Evolutionary conservation across 2,888 invertebrate species (phyloP), one percentile per base, ranked within the genome.

Genomic region (Trisateles emortualis): DNA sequence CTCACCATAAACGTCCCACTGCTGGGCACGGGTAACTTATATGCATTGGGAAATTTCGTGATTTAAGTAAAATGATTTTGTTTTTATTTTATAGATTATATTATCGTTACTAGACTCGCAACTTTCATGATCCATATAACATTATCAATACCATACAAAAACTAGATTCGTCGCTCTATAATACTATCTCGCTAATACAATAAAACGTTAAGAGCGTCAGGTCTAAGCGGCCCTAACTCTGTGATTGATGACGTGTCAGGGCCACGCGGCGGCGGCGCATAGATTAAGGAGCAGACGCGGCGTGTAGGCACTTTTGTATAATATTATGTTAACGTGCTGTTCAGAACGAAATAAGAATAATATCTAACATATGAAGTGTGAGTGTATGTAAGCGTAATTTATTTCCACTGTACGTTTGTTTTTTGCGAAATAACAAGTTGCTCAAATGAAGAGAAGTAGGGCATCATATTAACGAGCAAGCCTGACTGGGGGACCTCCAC

Each of bases 191-290:
- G n/a, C 32, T 47, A 38, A 39, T 22, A 19, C 19, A 22, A 19
- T 30, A 46, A 29, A 38, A 39, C 10, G 38, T 30, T 14, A 1
- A 19, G 29, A 3, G 36, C 11, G 10, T 3, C 29, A 40, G 32
- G 42, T 38, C 43, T 16, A 13, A 16, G 13, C 29, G 26, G 16
- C 26, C 10, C 2, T 10, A 38, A 35, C 19, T 10, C 39, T 16
- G 32, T 24, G 64, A 64, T 45, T 50, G 52, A 64, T 59, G 55
- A 32, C 39, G 10, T 47, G 45, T 47, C 54, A 17, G 0, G 1
- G 16, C 13, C 55, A 51, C 24, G 29, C 47, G 52, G 26, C 47
- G 52, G 26, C 8, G 26, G 24, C 11, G 19, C 54, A 41, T 32
- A 51, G 50, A 64, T 39, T 42, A 48, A 35, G 42, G 42, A 4